Conservation (phyloP, 37 sponge, comb jelly and placozoan species). For the Tethya wilhelma region DNA sequence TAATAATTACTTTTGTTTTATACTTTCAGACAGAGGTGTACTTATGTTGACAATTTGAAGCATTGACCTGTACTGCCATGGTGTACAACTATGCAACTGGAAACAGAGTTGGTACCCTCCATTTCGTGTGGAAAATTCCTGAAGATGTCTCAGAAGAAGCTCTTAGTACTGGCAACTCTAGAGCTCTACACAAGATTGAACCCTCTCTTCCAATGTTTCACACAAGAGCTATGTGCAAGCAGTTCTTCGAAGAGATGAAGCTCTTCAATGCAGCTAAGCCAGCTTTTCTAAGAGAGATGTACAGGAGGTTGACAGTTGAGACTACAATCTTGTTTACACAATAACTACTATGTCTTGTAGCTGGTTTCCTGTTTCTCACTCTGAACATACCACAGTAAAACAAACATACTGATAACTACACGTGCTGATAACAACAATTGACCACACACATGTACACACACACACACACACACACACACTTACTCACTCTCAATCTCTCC, state of each 20-base stretch:
- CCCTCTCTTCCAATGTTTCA: neutral
- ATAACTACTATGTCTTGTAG: too few relatives aligned
- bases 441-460: neutral
- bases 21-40: too few relatives aligned
- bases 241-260: neutral
- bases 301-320: too few relatives aligned
- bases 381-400: too few relatives aligned
- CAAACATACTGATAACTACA: too few relatives aligned
- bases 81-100: neutral
- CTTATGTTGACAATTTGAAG: neutral
- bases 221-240: neutral
- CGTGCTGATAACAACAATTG: too few relatives aligned
- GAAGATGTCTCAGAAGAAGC: neutral
- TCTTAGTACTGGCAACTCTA: neutral
- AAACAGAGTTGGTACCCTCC: neutral
- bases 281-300: neutral
- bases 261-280: neutral
- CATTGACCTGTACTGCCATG: neutral
- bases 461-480: conserved; percentile 5
- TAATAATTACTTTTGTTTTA: too few relatives aligned
- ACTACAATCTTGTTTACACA: too few relatives aligned
- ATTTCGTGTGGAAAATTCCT: neutral
- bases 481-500: too few relatives aligned
- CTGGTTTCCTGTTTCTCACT: too few relatives aligned
- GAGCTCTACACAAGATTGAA: neutral